Conservation (phyloP, 2,888 invertebrate genomes). For the Thymelicus acteon region DNA sequence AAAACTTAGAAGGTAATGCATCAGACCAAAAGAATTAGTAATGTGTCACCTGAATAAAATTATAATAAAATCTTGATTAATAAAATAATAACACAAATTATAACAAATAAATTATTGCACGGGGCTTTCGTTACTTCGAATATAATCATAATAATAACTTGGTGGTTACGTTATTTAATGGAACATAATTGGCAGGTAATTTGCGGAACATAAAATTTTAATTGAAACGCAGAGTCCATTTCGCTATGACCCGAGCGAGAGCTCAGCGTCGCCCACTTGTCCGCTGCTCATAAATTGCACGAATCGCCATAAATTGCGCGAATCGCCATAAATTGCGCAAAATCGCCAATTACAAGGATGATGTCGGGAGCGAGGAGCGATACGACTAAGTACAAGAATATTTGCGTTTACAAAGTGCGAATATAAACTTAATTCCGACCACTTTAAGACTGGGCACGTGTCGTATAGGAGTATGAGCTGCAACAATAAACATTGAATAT, state of each 20-base stretch:
- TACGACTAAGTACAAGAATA: constrained; percentile 45
- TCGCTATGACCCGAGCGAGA: constrained; percentile 58
- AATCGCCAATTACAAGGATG: constrained; percentile 80
- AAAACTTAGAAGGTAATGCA: not conserved
- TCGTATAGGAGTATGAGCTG: not conserved
- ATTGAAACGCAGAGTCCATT: constrained; percentile 75
- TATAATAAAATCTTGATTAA: constrained; percentile 10
- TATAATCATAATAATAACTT: constrained; percentile 52
- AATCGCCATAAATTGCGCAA: constrained; percentile 82
- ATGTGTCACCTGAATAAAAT: constrained; percentile 6
- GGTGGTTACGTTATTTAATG: constrained; percentile 63
- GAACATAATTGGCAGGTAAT: constrained; percentile 78
- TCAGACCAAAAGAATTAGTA: not conserved
- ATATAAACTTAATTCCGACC: constrained; percentile 57
- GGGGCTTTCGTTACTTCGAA: constrained; percentile 27
- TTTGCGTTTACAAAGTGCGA: constrained; percentile 59
- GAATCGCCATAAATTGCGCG: constrained; percentile 82
- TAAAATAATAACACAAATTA: constrained; percentile 22
- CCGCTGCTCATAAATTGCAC: constrained; percentile 81
- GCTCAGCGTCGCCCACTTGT: constrained; percentile 72
- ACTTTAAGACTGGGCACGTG: constrained; percentile 6
- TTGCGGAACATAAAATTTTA: constrained; percentile 77
- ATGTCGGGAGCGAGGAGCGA: constrained; percentile 60
- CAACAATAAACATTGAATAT: not conserved
- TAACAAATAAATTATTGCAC: constrained; percentile 5